Conservation (phyloP, 2,113 vertebrate genomes). For the Pseudorasbora parva region DNA sequence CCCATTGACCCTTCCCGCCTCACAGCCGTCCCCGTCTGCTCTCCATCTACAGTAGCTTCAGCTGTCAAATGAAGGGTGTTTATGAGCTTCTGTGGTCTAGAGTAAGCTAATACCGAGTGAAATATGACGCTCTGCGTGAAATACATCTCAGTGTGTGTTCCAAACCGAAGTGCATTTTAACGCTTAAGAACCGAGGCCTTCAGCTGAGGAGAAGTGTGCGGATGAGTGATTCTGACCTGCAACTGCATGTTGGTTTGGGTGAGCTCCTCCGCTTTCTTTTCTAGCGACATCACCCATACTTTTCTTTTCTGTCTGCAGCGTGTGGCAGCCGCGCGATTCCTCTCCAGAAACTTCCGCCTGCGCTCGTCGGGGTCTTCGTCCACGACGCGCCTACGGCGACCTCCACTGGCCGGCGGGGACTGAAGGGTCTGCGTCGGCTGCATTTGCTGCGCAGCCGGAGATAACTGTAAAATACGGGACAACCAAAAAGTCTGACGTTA, state of each 20-base stretch:
- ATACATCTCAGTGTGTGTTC: conserved; percentile 26
- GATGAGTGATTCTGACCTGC: conserved; percentile 81
- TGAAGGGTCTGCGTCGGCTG: conserved; percentile 96
- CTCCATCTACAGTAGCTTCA: conserved; percentile 51
- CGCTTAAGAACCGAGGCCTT: conserved; percentile 3
- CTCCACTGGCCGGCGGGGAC: conserved; percentile 88
- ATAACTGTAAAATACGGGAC: conserved; percentile 80
- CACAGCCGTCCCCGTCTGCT: conserved; percentile 26
- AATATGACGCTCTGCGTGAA: conserved; percentile 41
- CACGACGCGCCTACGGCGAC: conserved; percentile 91
- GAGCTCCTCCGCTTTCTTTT: conserved; percentile 99
- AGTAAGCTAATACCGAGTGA: conserved; percentile 36
- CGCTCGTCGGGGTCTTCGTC: conserved; percentile 98
- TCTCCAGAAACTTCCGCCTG: conserved; percentile 95
- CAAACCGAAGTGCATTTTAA: conserved; percentile 3
- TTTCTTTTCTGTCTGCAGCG: conserved; percentile 99
- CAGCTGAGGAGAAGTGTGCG: not conserved
- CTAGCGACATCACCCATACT: conserved; percentile 99
- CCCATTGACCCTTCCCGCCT: conserved; percentile 39
- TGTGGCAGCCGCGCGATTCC: conserved; percentile 95
- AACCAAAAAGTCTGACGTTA: not conserved
- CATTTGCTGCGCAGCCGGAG: conserved; percentile 95
- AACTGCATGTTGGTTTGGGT: conserved; percentile 99
- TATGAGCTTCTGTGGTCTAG: conserved; percentile 50
- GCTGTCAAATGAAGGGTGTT: conserved; percentile 47